These are phyloP conservation scores for Dromiciops gliroides DNA, from an alignment of 2,113 vertebrate genomes.

Conservation along the genomic window DNA sequence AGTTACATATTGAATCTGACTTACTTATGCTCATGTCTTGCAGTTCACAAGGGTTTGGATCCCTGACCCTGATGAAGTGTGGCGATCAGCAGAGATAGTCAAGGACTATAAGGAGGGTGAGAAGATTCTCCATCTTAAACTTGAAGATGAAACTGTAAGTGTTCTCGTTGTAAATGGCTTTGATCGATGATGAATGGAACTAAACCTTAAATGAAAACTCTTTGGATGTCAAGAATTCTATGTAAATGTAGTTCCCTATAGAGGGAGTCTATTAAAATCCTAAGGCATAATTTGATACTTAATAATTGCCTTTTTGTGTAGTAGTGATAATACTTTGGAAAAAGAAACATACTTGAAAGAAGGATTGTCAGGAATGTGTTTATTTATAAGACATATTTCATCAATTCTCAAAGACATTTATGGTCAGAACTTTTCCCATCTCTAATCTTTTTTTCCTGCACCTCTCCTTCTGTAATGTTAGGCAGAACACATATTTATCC, in stretches of 20 bases:
- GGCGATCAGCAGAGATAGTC: constrained; percentile 92
- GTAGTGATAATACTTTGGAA: neutral
- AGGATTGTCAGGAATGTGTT: neutral
- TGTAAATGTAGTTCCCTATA: neutral
- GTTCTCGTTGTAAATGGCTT: neutral
- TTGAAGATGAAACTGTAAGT: constrained; percentile 96
- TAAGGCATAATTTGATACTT: neutral
- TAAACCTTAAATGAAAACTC: neutral
- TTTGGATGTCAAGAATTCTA: neutral
- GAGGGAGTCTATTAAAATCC: neutral
- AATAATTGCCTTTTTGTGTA: neutral
- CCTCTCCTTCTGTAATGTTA: neutral
- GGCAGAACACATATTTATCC: neutral
- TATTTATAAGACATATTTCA: neutral
- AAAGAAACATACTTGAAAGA: neutral
- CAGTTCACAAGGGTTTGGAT: constrained; percentile 97
- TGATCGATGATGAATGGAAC: neutral
- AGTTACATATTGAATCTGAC: constrained; percentile 1
- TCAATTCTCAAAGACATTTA: neutral
- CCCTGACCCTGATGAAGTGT: constrained; percentile 94
- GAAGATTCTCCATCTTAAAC: constrained; percentile 87
- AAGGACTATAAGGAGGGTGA: constrained; percentile 94
- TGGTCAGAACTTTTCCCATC: neutral
- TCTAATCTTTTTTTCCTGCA: neutral
- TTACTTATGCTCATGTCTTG: constrained; percentile 43